phyloP scores from a whole-genome alignment of 2,888 invertebrate species.

The Biston stratarius region DNA sequence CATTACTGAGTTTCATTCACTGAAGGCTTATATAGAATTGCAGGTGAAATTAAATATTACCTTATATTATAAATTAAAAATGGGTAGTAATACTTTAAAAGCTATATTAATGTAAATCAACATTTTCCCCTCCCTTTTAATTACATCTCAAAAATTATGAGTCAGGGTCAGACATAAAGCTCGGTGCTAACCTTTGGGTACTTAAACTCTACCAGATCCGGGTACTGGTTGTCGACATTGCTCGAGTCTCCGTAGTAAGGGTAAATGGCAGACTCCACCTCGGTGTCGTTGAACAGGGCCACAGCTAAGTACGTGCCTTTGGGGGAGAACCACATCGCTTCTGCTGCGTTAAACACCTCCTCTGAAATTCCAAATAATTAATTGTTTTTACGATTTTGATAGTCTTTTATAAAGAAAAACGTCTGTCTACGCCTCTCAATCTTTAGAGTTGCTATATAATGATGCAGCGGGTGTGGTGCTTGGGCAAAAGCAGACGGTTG shows the following conservation, averaged over 20 bases:
- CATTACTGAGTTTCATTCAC: no score
- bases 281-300: constrained; percentile 90
- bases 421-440: neutral
- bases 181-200: constrained; percentile 90
- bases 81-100: no score
- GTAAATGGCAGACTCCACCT: constrained; percentile 88
- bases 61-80: no score
- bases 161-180: neutral
- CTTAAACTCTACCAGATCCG: constrained; percentile 88
- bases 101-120: no score
- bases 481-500: no score
- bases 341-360: constrained; percentile 90
- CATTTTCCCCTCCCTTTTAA: no score
- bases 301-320: constrained; percentile 89
- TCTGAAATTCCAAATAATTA: constrained; percentile 81
- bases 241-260: constrained; percentile 89
- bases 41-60: no score
- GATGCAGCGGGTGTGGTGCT: no score
- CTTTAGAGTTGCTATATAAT: no score
- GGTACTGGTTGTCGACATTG: constrained; percentile 88
- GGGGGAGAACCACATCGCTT: constrained; percentile 93
- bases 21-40: no score
- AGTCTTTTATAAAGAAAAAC: neutral
- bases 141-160: no score
- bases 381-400: neutral